Base-by-base conservation (phyloP, 2,113 vertebrate species). In the Epinephelus lanceolatus region DNA sequence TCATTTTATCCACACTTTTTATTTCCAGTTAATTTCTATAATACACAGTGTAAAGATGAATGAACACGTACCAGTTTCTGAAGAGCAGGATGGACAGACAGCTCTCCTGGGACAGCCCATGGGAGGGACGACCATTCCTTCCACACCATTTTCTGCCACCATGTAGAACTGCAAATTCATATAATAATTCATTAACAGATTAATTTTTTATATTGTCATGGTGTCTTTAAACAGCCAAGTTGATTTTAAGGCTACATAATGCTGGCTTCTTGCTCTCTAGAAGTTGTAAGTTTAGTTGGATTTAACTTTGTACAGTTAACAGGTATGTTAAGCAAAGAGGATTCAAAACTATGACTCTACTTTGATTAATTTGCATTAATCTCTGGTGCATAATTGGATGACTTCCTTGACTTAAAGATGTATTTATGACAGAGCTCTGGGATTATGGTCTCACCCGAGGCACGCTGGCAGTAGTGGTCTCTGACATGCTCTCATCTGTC, bases 361-460 rank as follows among this genome's bases (percentile, higher is more conserved):
- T 66, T 33, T 7, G 5, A 73, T 5, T 45, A 0, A 49, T 67
- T 5, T 9, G 15, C 59, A 17, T n/a, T 14, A 5, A 33, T 37
- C 19, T 25, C 3, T 60, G 55, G 3, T 57, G 42, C 42, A 12
- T 12, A 42, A 13, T 2, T 49, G 2, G 9, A 2, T 9, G 40
- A 40, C 23, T 27, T 27, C 0, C 40, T 40, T 33, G 30, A 27
- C 18, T 27, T 21, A 9, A 65, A 65, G 15, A 3, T 18, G 19
- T 27, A 15, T 57, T 37, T 45, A 6, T 62, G 9, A 27, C 23
- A 6, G 33, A 55, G 14, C 30, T 2, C n/a, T 7, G 13, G 27
- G 47, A 18, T 42, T 52, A 6, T 19, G 33, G n/a, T 71, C 84
- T 87, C 88, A 99, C 97, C 97, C 53, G 95, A 73, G 95, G 93